Evolutionary conservation across 2,888 invertebrate species (phyloP), one percentile per base, ranked within the genome.

Genomic region (Proisotoma minuta): DNA sequence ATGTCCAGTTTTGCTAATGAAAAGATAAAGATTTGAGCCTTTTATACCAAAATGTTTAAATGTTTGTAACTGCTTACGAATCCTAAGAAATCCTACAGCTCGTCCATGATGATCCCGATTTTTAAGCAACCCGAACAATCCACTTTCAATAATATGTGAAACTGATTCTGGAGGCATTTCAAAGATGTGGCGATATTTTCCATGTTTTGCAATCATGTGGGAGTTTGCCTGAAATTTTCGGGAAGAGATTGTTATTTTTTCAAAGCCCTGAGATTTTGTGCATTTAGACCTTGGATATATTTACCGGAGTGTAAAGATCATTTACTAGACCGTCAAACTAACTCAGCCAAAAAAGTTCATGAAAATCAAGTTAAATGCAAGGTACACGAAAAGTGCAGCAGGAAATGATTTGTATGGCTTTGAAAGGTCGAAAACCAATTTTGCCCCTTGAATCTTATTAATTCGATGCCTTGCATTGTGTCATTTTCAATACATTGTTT

Each of bases 101-200:
- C 65, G 49, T 56, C 65, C 65, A 20, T 62, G 20, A 0, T 53
- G 18, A 39, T 65, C 65, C 20, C 62, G 54, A 1, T 59, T 10
- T 49, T 65, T 65, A 1, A 65, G 51, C 18, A 61, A 39, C 18
- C 65, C 65, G 29, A 54, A 54, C 22, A 54, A 54, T 54, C 53
- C 53, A 20, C 34, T 34, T 39, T 54, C 53, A 4, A 54, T n/a
- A 3, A 54, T 20, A 23, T 54, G 53, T 10, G 12, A 8, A 10
- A 54, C 53, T 3, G 39, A 39, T 28, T 24, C 4, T 5, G 53
- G 34, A 2, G 53, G 39, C 34, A 54, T 29, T 2, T 24, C n/a
- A 20, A 20, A 54, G 10, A 54, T 3, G 10, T 54, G 12, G 22
- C 20, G 3, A 39, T 20, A 54, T 23, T 54, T 54, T 20, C 53